Base-by-base conservation (phyloP, 2,888 invertebrate species). In the Habrosyne pyritoides region DNA sequence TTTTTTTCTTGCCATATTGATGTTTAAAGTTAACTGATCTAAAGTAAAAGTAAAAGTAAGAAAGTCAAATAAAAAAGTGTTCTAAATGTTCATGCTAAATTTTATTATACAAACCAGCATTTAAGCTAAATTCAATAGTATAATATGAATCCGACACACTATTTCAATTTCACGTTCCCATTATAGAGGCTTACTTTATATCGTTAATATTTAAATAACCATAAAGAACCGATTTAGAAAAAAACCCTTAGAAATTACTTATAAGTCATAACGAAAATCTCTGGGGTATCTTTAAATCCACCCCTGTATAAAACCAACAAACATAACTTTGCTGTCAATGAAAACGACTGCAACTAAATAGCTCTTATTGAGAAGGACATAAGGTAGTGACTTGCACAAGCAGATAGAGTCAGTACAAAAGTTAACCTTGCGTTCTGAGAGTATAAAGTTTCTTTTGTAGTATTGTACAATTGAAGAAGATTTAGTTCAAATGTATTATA, bases 61-160 rank as follows among this genome's bases (percentile, higher is more conserved):
- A 50, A 50, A 50, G 50, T 50, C 18, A 50, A 28, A 28, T 42
- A 42, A 42, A 42, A 42, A 18, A 42, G 42, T 42, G 42, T 28
- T 28, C 18, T 26, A 28, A 21, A 21, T 18, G 28, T 50, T 18
- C 50, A 21, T 50, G 28, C 50, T 18, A 50, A 18, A 50, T 50
- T 50, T 50, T 50, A 50, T 30, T 50, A 18, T 28, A 10, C 50
- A 3, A 18, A 28, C 10, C 10, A 12, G 10, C 18, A 28, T 42
- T 42, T 42, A 42, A 42, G 8, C 8, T 7, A 42, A 42, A 42
- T 42, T 18, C 18, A 18, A 42, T 18, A 42, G 42, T 42, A 42
- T 42, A 42, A 8, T 42, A 18, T 18, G 18, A 42, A 50, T 50
- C 28, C 18, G 50, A 10, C 30, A 50, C 5, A 18, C 10, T 28